phyloP scores from a whole-genome alignment of 2,888 invertebrate genomes.

The Toxonevra muliebris region DNA sequence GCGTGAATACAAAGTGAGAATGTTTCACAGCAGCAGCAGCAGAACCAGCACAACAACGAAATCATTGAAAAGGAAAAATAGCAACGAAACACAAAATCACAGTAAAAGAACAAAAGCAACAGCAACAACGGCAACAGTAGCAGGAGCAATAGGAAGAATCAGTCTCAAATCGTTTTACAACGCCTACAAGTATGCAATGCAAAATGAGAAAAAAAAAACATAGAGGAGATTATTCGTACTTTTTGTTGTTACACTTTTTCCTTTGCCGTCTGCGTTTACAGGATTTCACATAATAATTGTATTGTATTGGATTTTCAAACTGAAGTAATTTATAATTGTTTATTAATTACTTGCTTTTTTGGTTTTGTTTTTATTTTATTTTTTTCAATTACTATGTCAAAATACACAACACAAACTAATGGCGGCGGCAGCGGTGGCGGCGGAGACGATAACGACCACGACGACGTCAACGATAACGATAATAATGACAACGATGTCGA shows the following conservation, averaged over 20 bases:
- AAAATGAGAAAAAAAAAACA: not conserved
- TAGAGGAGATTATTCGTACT: not conserved
- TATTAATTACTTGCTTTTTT: not conserved
- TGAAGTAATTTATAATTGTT: not conserved
- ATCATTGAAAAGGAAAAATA: not conserved
- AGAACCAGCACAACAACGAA: not conserved
- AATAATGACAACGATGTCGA: not conserved
- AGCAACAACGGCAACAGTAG: no score
- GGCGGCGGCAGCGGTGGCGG: no score
- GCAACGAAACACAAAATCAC: not conserved
- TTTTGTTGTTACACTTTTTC: constrained; percentile 12
- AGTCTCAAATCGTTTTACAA: not conserved
- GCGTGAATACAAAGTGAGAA: no score
- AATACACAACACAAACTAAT: no score
- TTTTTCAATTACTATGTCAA: not conserved
- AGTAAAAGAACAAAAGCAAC: no score
- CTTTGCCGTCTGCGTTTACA: not conserved
- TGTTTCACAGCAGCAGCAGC: not conserved
- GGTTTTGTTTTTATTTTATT: not conserved
- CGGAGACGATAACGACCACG: not conserved
- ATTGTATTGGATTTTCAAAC: not conserved
- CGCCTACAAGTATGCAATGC: constrained; percentile 24
- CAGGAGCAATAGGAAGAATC: no score
- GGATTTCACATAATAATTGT: no score
- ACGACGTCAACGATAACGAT: not conserved